Evolutionary conservation across 2,113 vertebrate genomes (phyloP), one percentile per base, ranked within the genome.

Genomic region (Vulpes ferrilata): DNA sequence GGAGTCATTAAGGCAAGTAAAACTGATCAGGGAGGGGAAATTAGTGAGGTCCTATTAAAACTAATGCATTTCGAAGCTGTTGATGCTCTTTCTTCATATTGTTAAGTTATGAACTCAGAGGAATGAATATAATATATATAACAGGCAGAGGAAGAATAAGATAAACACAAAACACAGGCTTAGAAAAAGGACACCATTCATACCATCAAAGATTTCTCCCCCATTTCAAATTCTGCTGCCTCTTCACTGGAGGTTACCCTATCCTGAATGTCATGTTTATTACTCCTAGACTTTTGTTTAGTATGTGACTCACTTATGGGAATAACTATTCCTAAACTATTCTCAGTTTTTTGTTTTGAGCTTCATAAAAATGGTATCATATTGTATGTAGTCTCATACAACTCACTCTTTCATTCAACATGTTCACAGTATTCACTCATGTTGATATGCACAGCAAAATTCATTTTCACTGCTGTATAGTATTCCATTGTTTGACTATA

Each of bases 111-210:
- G 5, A 25, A 60, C 82, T 73, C 55, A 90, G 83, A 79, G 53
- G 74, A 85, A 67, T 30, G 22, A 10, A 16, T 51, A 53, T 32
- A 79, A 64, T 69, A 73, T n/a, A 9, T 35, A 19, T 60, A 35
- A 60, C 38, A 83, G 25, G 32, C 17, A 43, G 65, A 97, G 90
- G 73, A 83, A 53, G 38, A 38, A 38, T 30, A 83, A 92, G 53
- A 76, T 38, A 94, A 90, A 80, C 20, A 60, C 83, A 87, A 97
- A 93, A 48, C 53, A 55, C 80, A 82, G 23, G 27, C 78, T 78
- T 71, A 30, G 65, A 53, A 53, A 82, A 76, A 90, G 71, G 71
- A 8, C 22, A 11, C 23, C 20, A 55, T 5, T 22, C 8, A 19
- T 7, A 7, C 0, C 30, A 8, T 32, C 48, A 85, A 53, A 86